Evolutionary conservation across 2,797 vertebrate species (phyloP).

Genomic region (Pangasius krempfi): DNA sequence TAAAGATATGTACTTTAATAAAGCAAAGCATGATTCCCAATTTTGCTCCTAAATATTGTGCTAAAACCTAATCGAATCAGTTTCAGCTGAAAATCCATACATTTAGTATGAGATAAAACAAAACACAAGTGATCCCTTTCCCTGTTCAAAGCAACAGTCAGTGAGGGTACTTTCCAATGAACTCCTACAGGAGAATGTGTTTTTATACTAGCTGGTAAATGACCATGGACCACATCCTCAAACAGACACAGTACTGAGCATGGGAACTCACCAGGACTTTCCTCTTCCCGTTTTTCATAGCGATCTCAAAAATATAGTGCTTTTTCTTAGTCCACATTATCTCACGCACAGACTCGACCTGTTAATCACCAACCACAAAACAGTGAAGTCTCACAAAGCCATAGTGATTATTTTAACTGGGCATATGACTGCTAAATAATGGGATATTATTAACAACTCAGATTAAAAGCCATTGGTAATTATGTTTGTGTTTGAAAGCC

Average conservation of each 20-base stretch:
- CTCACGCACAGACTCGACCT: conserved; percentile 79
- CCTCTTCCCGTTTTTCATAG: conserved; percentile 78
- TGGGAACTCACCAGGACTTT: conserved; percentile 77
- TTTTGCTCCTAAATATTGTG: neutral
- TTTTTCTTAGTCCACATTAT: conserved; percentile 60
- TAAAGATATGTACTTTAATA: neutral
- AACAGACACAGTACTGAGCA: conserved; percentile 30
- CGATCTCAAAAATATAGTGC: conserved; percentile 77
- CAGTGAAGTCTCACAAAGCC: neutral
- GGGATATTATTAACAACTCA: neutral
- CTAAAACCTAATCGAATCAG: neutral
- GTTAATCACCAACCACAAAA: conserved; percentile 10
- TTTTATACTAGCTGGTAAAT: conserved; percentile 9
- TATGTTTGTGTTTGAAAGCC: neutral
- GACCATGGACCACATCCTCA: conserved; percentile 52
- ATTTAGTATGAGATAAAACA: neutral
- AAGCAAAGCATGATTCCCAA: neutral
- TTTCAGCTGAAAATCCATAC: neutral
- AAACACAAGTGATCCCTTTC: conserved; percentile 17
- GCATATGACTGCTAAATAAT: neutral
- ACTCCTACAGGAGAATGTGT: conserved; percentile 4
- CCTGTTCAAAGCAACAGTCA: conserved; percentile 26
- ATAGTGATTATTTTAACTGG: neutral
- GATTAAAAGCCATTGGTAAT: neutral
- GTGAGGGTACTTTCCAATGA: conserved; percentile 13